Percentiles rank a stretch among this genome's conserved stretches.
Evolutionary conservation across 2,797 vertebrate genomes (phyloP).

Genomic region (Acipenser transmontanus): DNA sequence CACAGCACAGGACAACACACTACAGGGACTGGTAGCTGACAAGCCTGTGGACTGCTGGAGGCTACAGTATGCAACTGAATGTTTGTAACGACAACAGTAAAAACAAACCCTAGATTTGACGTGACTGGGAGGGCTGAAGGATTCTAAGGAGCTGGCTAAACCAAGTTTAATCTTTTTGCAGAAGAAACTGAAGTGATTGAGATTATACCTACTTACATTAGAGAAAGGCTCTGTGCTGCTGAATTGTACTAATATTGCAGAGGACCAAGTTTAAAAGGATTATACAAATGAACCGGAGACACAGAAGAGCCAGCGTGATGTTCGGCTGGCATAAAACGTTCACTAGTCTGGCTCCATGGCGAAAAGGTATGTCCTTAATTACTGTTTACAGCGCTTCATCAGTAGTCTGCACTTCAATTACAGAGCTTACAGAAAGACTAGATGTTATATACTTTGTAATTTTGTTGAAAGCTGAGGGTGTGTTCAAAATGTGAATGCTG

Average conservation of each 20-base stretch:
- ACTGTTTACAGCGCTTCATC: not conserved
- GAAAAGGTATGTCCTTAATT: slow-evolving; percentile 58
- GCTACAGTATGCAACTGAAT: too few species aligned
- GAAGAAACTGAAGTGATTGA: too few species aligned
- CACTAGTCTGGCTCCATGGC: slow-evolving; percentile 62
- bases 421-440: too few species aligned
- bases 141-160: too few species aligned
- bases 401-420: not conserved
- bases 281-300: slow-evolving; percentile 50
- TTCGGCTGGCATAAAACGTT: slow-evolving; percentile 71
- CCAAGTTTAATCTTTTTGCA: too few species aligned
- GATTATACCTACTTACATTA: too few species aligned
- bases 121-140: too few species aligned
- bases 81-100: too few species aligned
- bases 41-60: not conserved
- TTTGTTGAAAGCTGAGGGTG: too few species aligned
- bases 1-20: not conserved
- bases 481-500: too few species aligned
- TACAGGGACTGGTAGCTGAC: not conserved
- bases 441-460: too few species aligned
- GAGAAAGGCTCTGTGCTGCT: slow-evolving; percentile 6
- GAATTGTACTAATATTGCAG: slow-evolving; percentile 16
- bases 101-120: too few species aligned
- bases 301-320: slow-evolving; percentile 48
- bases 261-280: slow-evolving; percentile 6